A percentile compares a stretch with the other conserved stretches of the same genome.
Evolutionary conservation across 2,888 invertebrate species (phyloP).

Genomic region (Temnothorax rugatulus): DNA sequence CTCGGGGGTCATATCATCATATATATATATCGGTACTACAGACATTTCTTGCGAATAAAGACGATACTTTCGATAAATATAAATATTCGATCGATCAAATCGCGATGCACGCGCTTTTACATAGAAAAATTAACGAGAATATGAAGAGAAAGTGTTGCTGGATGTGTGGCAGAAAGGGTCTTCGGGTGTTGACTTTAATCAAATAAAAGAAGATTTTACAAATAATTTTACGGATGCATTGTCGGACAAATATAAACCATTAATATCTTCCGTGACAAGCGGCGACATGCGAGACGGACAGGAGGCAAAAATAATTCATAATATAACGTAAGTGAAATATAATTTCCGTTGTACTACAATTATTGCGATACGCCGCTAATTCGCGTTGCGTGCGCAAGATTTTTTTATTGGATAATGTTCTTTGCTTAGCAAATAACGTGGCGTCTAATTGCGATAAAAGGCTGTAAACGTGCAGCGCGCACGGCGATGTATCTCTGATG

Average conservation of each 20-base stretch:
- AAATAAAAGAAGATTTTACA: background rate
- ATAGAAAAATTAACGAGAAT: background rate
- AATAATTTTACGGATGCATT: background rate
- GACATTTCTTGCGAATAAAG: conserved; percentile 45
- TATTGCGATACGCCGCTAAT: conserved; percentile 72
- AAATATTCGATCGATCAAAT: background rate
- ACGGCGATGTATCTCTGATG: conserved; percentile 45
- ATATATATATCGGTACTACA: background rate
- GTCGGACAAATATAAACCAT: conserved; percentile 13
- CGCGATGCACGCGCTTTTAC: background rate
- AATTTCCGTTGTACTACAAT: conserved; percentile 59
- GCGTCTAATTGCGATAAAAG: conserved; percentile 55
- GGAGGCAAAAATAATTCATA: conserved; percentile 33
- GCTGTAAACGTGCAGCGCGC: conserved; percentile 20
- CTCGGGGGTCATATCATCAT: too few relatives aligned
- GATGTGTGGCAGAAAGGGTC: background rate
- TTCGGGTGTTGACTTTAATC: background rate
- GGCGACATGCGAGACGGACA: conserved; percentile 35
- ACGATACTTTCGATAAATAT: conserved; percentile 46
- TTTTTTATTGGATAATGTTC: conserved; percentile 52
- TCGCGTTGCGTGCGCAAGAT: conserved; percentile 61
- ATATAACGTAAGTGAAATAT: conserved; percentile 39
- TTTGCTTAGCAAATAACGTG: conserved; percentile 45
- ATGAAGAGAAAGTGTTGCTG: background rate
- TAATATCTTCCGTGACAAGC: conserved; percentile 30